phyloP scores from a whole-genome alignment of 2,113 vertebrate genomes.

The Oenanthe oenanthe region DNA sequence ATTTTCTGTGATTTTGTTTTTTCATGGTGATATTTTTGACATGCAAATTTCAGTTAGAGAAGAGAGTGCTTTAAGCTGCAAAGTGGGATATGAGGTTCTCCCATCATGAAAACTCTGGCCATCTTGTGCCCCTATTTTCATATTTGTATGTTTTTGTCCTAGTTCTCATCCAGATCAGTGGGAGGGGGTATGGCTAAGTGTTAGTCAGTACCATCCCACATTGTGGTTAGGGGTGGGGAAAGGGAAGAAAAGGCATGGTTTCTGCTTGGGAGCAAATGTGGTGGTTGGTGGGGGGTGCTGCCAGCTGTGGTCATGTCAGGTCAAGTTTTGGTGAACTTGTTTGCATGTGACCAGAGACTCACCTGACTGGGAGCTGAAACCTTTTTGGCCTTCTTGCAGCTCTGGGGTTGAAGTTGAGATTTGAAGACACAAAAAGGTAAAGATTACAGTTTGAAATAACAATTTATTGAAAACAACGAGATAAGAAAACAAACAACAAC shows the following conservation, averaged over 20 bases:
- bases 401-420: background rate
- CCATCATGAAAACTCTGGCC: background rate
- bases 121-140: background rate
- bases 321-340: background rate
- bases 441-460: background rate
- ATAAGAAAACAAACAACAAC: background rate
- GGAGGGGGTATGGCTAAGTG: background rate
- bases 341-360: background rate
- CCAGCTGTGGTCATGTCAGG: background rate
- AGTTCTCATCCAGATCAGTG: background rate
- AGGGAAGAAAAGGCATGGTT: background rate
- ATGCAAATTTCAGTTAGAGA: background rate
- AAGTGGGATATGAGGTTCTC: background rate
- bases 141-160: background rate
- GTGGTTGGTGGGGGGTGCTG: background rate
- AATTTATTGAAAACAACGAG: background rate
- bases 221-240: background rate
- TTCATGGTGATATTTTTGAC: background rate
- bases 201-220: background rate
- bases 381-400: background rate
- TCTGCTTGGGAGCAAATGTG: fast-evolving
- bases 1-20: background rate
- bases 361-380: background rate
- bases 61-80: background rate
- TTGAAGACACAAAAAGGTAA: background rate